These are phyloP conservation scores for Zeuzera pyrina DNA, from an alignment of 2,888 invertebrate species.

Conservation along the genomic window DNA sequence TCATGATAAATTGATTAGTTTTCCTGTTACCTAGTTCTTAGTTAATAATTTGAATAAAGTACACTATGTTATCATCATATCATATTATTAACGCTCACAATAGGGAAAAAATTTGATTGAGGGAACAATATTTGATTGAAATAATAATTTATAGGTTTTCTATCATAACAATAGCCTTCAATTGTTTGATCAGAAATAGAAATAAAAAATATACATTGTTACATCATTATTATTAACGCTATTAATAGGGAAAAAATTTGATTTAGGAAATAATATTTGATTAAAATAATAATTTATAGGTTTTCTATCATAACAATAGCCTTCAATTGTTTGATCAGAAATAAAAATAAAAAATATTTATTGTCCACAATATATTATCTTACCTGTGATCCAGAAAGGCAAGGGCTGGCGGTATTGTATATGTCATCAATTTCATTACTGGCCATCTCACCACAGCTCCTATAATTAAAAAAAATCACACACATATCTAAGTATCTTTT, in stretches of 20 bases:
- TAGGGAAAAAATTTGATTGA: too few relatives aligned
- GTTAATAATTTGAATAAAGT: too few relatives aligned
- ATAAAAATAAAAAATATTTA: constrained; percentile 10
- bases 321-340: neutral
- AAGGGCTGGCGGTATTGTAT: constrained; percentile 79
- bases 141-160: neutral
- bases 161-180: neutral
- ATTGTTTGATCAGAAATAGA: constrained; percentile 1
- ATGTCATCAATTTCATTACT: constrained; percentile 51
- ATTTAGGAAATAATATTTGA: too few relatives aligned
- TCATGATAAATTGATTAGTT: too few relatives aligned
- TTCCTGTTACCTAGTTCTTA: too few relatives aligned
- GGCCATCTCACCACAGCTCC: constrained; percentile 96
- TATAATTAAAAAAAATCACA: constrained; percentile 29
- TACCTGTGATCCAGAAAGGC: constrained; percentile 81
- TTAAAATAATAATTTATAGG: too few relatives aligned
- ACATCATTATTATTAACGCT: too few relatives aligned
- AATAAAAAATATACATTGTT: constrained; percentile 13
- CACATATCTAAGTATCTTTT: too few relatives aligned
- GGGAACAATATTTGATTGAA: too few relatives aligned
- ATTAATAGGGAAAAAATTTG: too few relatives aligned
- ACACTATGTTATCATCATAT: too few relatives aligned
- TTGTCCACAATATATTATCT: constrained; percentile 2
- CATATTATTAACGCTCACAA: too few relatives aligned
- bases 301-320: neutral